phyloP scores from a whole-genome alignment of 2,797 vertebrate genomes.

The Morelia viridis region DNA sequence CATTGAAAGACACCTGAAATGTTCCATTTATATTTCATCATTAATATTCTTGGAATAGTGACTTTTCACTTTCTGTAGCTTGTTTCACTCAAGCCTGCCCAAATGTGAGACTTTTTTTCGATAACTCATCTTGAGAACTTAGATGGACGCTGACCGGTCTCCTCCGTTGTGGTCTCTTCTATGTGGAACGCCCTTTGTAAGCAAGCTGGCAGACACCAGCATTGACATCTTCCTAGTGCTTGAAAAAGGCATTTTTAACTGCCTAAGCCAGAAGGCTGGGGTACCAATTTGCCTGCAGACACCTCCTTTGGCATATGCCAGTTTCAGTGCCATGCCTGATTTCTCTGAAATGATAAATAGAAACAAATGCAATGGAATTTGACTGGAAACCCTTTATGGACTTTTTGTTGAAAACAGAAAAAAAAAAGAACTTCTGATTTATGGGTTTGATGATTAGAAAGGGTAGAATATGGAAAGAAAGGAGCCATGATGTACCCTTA shows the following conservation, averaged over 20 bases:
- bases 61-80: not conserved
- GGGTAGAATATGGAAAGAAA: not conserved
- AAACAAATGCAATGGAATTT: not conserved
- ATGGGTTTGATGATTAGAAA: not conserved
- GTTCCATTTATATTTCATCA: not conserved
- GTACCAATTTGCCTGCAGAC: not conserved
- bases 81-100: not conserved
- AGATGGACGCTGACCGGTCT: not conserved
- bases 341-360: not conserved
- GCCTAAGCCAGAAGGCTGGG: not conserved
- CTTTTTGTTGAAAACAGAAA: not conserved
- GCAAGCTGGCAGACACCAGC: not conserved
- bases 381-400: not conserved
- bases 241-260: not conserved
- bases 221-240: not conserved
- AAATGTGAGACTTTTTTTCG: not conserved
- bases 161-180: not conserved
- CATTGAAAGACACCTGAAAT: not conserved
- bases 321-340: not conserved
- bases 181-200: not conserved
- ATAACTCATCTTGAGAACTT: not conserved
- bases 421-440: not conserved
- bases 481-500: not conserved
- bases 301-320: no score
- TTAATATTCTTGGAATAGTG: not conserved